Conservation (phyloP, 1,140 invertebrate species). For the Ditylenchus dipsaci region DNA sequence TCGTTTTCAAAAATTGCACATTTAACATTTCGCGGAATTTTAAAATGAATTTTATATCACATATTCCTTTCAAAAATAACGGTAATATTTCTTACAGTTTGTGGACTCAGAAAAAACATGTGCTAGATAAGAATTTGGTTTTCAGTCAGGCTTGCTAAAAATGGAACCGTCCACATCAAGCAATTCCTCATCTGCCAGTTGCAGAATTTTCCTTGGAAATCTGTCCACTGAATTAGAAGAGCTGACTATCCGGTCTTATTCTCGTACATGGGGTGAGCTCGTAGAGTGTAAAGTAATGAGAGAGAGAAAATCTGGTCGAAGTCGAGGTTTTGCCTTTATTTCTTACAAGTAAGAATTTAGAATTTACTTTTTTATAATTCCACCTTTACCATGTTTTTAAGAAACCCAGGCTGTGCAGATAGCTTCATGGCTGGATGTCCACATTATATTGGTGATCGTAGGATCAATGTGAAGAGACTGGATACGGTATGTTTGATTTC, state of each 20-base stretch:
- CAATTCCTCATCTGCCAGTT: neutral
- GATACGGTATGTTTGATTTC: conserved; percentile 5
- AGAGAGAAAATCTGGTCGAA: conserved; percentile 16
- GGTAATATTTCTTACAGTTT: too few relatives aligned
- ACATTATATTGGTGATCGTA: conserved; percentile 29
- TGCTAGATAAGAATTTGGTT: too few relatives aligned
- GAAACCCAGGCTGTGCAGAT: neutral
- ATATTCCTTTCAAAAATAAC: too few relatives aligned
- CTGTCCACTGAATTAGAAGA: conserved; percentile 24
- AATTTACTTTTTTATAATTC: neutral
- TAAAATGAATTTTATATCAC: neutral
- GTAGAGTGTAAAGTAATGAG: conserved; percentile 28
- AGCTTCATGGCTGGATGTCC: conserved; percentile 12
- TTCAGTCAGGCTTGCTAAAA: too few relatives aligned
- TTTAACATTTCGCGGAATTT: neutral
- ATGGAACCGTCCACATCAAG: neutral
- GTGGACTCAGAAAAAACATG: too few relatives aligned
- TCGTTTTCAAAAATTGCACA: neutral
- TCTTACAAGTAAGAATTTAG: neutral
- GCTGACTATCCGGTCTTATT: conserved; percentile 22
- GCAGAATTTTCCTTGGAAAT: conserved; percentile 20
- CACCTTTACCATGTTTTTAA: neutral
- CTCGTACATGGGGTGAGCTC: conserved; percentile 18
- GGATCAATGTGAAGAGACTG: conserved; percentile 21
- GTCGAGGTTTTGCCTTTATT: conserved; percentile 20